phyloP scores from a whole-genome alignment of 2,888 invertebrate species.

The Cabera pusaria region DNA sequence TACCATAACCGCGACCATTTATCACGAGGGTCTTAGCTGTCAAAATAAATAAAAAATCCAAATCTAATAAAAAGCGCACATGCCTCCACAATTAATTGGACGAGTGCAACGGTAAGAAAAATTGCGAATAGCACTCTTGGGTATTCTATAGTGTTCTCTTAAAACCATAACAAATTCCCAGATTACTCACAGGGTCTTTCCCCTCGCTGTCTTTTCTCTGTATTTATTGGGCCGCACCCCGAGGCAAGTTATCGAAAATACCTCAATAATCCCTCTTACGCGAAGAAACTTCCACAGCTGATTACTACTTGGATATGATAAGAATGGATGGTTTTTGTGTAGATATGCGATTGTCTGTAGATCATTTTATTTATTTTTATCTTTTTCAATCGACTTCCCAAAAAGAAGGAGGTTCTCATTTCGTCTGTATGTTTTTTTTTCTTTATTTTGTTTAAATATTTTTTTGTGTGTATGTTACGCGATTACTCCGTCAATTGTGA shows the following conservation, averaged over 20 bases:
- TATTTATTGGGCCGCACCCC: conserved; percentile 77
- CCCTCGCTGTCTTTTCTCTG: conserved; percentile 62
- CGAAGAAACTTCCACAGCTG: conserved; percentile 74
- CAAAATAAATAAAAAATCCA: conserved; percentile 11
- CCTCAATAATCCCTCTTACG: conserved; percentile 73
- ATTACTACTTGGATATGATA: conserved; percentile 74
- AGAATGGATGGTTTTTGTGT: conserved; percentile 44
- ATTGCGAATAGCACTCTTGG: conserved; percentile 62
- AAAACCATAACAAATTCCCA: conserved; percentile 80
- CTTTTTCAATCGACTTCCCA: too few species aligned
- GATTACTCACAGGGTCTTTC: conserved; percentile 61
- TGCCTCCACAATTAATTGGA: conserved; percentile 33
- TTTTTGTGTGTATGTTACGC: too few species aligned
- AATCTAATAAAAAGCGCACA: conserved; percentile 23
- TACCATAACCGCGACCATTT: too few species aligned
- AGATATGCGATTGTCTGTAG: too few species aligned
- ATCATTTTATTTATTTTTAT: too few species aligned
- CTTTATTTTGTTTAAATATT: too few species aligned
- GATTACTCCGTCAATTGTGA: too few species aligned
- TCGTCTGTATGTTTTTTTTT: too few species aligned
- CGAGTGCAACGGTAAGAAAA: conserved; percentile 35
- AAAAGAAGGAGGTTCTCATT: too few species aligned
- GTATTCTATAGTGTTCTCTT: conserved; percentile 65
- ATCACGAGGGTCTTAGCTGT: too few species aligned
- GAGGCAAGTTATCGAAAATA: conserved; percentile 80